Conservation (phyloP, 92 coral and sea anemone species). For the Palythoa grandiflora region DNA sequence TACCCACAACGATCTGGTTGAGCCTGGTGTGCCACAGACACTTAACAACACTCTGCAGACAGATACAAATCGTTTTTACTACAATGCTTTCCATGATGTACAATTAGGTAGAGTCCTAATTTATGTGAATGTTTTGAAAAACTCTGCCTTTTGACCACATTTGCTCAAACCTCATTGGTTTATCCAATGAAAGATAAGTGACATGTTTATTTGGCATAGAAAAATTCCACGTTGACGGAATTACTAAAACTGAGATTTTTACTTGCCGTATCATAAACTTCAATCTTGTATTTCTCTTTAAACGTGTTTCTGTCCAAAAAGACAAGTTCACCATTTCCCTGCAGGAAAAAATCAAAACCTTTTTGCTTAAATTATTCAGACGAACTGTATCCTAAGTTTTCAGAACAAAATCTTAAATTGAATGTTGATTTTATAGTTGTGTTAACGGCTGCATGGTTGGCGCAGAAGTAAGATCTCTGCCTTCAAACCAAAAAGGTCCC, state of each 20-base stretch:
- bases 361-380: neutral
- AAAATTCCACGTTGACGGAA: neutral
- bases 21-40: slow-evolving; percentile 93
- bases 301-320: slow-evolving; percentile 85
- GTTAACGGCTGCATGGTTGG: no score
- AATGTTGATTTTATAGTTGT: no score
- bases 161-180: no score
- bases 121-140: neutral
- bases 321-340: slow-evolving; percentile 91
- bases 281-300: slow-evolving; percentile 74
- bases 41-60: slow-evolving; percentile 89
- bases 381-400: no score
- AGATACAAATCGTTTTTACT: neutral
- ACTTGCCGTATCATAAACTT: slow-evolving; percentile 86
- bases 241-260: neutral
- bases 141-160: no score
- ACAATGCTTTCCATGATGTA: neutral
- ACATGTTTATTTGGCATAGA: no score
- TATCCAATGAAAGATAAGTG: no score
- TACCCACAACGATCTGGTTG: slow-evolving; percentile 93
- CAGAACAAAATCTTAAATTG: no score
- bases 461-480: no score
- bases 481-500: no score
- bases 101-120: neutral
- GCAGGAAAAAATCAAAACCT: neutral